Evolutionary conservation across 2,888 invertebrate species (phyloP).

Genomic region (Lordiphosa fenestrarum): DNA sequence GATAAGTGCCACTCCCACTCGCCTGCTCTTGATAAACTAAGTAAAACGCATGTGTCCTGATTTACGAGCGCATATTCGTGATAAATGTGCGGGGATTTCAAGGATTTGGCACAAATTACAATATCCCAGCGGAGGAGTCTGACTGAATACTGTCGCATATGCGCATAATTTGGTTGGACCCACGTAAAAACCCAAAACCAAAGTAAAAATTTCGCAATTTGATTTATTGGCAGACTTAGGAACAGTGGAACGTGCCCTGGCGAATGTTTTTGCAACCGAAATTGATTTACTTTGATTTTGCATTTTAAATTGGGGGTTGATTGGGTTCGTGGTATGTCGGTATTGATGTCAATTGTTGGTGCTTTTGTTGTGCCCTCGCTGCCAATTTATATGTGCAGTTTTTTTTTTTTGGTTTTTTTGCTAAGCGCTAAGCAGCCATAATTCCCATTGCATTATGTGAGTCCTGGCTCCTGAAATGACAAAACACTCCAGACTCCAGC

Average conservation of each 20-base stretch:
- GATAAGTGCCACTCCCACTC: constrained; percentile 23
- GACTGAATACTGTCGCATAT: constrained; percentile 49
- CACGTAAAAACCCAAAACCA: constrained; percentile 23
- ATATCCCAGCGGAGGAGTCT: constrained; percentile 21
- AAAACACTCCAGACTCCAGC: constrained; percentile 36
- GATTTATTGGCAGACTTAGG: constrained; percentile 74
- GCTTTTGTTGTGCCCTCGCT: constrained; percentile 67
- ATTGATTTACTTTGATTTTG: constrained; percentile 79
- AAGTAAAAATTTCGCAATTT: constrained; percentile 60
- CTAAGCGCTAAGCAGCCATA: constrained; percentile 64
- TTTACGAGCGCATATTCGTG: constrained; percentile 61
- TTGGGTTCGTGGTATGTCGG: constrained; percentile 12
- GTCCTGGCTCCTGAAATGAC: constrained; percentile 5
- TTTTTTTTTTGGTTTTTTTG: constrained; percentile 21
- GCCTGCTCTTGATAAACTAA: constrained; percentile 20
- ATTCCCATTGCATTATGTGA: constrained; percentile 67
- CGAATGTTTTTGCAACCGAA: constrained; percentile 58
- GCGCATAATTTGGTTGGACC: constrained; percentile 54
- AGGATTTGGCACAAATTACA: constrained; percentile 70
- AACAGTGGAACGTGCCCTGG: constrained; percentile 62
- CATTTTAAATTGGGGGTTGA: constrained; percentile 70
- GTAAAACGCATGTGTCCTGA: constrained; percentile 43
- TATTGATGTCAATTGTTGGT: constrained; percentile 66
- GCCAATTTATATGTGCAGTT: constrained; percentile 66
- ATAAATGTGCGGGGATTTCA: constrained; percentile 64